Evolutionary conservation across 2,888 invertebrate species (phyloP).

Genomic region (Ceraclea dissimilis): DNA sequence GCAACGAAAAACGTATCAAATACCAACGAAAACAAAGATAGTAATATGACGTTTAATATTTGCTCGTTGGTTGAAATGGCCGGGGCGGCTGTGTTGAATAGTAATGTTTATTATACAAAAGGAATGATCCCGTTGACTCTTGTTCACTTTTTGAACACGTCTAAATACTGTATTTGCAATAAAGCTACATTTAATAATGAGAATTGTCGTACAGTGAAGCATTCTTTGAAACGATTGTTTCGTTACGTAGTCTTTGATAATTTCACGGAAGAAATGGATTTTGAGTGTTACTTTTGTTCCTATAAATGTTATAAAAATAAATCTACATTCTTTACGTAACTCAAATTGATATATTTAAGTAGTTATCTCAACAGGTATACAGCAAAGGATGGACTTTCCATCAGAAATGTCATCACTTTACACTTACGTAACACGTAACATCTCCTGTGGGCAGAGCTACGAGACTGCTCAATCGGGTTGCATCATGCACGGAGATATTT

Average conservation of each 20-base stretch:
- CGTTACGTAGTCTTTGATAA: constrained; percentile 4
- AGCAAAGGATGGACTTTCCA: too few relatives aligned
- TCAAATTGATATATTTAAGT: too few relatives aligned
- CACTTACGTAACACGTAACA: too few relatives aligned
- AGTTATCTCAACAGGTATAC: too few relatives aligned
- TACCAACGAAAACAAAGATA: too few relatives aligned
- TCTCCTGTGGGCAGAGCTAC: too few relatives aligned
- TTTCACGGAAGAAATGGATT: constrained; percentile 1
- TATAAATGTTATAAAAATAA: constrained; percentile 7
- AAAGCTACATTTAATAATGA: constrained; percentile 32
- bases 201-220: constrained; percentile 5
- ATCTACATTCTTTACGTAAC: background rate
- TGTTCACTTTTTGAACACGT: constrained; percentile 52
- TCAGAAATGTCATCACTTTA: too few relatives aligned
- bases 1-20: constrained; percentile 25
- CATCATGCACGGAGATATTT: too few relatives aligned
- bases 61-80: constrained; percentile 49
- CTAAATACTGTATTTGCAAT: constrained; percentile 57
- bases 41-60: constrained; percentile 28
- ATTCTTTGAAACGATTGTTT: constrained; percentile 7
- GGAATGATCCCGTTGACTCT: constrained; percentile 52
- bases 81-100: constrained; percentile 45
- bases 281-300: constrained; percentile 20
- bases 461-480: too few relatives aligned
- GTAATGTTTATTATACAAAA: constrained; percentile 47